Evolutionary conservation across 2,888 invertebrate species (phyloP).

Genomic region (Rotaria macrura): DNA sequence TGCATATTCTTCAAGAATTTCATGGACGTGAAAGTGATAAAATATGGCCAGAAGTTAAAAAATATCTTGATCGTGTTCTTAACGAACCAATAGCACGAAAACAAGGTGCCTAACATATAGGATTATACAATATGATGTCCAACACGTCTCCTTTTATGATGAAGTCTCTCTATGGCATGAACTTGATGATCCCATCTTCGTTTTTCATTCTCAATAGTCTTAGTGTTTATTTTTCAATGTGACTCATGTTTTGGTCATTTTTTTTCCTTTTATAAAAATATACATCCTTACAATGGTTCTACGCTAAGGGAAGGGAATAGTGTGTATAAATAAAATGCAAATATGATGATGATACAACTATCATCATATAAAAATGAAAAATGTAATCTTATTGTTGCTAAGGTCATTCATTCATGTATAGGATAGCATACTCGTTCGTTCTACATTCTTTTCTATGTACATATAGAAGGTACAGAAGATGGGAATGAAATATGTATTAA

Average conservation of each 20-base stretch:
- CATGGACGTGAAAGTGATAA: slow-evolving; percentile 13
- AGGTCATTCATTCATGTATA: background rate
- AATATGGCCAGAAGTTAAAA: slow-evolving; percentile 18
- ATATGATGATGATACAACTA: no score
- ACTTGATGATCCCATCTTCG: background rate
- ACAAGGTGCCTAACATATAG: background rate
- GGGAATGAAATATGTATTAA: background rate
- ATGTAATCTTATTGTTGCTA: background rate
- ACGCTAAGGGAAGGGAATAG: background rate
- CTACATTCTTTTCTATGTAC: background rate
- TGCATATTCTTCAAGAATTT: background rate
- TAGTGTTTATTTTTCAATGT: background rate
- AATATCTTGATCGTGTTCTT: background rate
- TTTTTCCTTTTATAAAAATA: background rate
- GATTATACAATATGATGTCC: background rate
- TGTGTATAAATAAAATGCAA: background rate
- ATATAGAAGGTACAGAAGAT: background rate
- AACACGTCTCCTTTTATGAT: background rate
- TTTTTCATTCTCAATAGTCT: background rate
- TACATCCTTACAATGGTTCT: background rate
- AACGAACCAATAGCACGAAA: background rate
- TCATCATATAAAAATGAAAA: background rate
- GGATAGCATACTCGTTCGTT: no score
- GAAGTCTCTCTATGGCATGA: background rate
- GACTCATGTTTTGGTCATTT: background rate